phyloP scores from a whole-genome alignment of 2,888 invertebrate genomes.

The Acleris holmiana region DNA sequence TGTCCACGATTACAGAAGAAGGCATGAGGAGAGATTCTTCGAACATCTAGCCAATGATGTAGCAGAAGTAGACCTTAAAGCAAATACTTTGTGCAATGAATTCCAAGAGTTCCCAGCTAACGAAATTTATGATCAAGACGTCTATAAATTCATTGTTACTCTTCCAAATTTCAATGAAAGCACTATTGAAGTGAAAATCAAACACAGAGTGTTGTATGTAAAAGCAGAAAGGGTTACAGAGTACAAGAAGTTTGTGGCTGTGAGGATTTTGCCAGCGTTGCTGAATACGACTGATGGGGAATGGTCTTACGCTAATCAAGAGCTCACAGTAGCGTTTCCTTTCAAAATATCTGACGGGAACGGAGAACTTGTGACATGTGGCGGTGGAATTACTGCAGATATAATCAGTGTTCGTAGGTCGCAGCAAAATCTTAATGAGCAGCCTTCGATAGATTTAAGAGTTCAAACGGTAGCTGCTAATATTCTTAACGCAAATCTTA shows the following conservation, averaged over 20 bases:
- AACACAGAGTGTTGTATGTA: conserved; percentile 27
- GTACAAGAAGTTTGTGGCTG: conserved; percentile 9
- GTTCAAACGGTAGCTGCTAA: neutral
- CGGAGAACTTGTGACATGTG: conserved; percentile 2
- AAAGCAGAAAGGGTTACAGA: conserved; percentile 12
- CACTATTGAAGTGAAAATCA: conserved; percentile 26
- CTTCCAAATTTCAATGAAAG: conserved; percentile 24
- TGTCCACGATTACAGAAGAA: neutral
- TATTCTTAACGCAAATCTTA: neutral
- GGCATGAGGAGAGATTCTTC: conserved; percentile 18
- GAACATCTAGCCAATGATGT: conserved; percentile 21
- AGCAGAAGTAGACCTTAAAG: conserved; percentile 24
- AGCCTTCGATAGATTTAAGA: conserved; percentile 17
- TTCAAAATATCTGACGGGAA: conserved; percentile 11
- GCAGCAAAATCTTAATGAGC: neutral
- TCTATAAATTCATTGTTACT: conserved; percentile 7
- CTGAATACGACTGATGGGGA: conserved; percentile 5
- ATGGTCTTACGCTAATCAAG: conserved; percentile 18
- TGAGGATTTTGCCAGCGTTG: conserved; percentile 23
- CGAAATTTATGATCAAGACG: conserved; percentile 21
- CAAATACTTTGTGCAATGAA: conserved; percentile 15
- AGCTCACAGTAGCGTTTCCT: conserved; percentile 9
- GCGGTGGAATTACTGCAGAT: conserved; percentile 9
- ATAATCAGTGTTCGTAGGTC: conserved; percentile 10
- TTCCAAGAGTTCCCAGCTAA: conserved; percentile 5